Evolutionary conservation across 2,113 vertebrate species (phyloP).

Genomic region (Xerus inauris): DNA sequence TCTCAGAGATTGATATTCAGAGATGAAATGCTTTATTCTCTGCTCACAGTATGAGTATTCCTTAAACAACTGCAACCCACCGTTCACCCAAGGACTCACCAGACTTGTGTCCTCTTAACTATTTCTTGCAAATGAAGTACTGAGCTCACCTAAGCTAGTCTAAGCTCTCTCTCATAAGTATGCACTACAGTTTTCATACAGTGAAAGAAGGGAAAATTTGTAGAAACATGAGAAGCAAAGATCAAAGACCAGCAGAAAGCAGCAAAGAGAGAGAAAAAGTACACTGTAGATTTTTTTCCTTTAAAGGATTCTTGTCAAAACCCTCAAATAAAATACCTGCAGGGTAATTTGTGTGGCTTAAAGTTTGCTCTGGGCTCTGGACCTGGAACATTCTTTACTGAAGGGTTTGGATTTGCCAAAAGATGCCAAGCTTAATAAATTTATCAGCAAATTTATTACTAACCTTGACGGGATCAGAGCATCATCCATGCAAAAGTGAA

Average conservation of each 20-base stretch:
- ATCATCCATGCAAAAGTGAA: neutral
- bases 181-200: constrained; percentile 25
- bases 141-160: neutral
- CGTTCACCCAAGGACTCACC: neutral
- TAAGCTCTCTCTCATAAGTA: constrained; percentile 39
- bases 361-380: neutral
- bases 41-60: neutral
- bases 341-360: neutral
- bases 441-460: neutral
- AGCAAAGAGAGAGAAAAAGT: neutral
- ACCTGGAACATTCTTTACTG: neutral
- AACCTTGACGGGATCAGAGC: neutral
- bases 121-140: constrained; percentile 23
- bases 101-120: neutral
- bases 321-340: neutral
- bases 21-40: neutral
- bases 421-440: neutral
- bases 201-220: constrained; percentile 51
- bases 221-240: constrained; percentile 61
- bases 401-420: neutral
- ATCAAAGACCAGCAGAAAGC: constrained; percentile 57
- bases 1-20: neutral
- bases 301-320: constrained; percentile 61
- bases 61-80: neutral
- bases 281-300: constrained; percentile 15